Base-by-base conservation (phyloP, 1,140 invertebrate species). In the Ceratoteleas bidentatus region DNA sequence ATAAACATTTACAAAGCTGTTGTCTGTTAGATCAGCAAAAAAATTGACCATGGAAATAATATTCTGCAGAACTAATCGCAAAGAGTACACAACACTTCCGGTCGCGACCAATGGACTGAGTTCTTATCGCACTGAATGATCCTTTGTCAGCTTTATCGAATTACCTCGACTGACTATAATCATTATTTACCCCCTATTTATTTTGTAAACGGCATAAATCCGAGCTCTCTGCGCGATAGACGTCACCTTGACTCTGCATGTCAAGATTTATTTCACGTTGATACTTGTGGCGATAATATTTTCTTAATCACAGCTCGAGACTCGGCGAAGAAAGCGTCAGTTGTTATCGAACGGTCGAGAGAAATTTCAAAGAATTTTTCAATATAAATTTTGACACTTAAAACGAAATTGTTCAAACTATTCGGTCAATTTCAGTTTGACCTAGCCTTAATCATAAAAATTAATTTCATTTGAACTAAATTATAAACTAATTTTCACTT, bases 161-260 rank as follows among this genome's bases (percentile, higher is more conserved):
- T 75, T 75, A 74, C 70, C 43, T 58, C 54, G 61, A 14, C 10
- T 58, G 45, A 16, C 45, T 16, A 65, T 74, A 58, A 58, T 74
- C 60, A 15, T 58, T 73, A 74, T 74, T 74, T 65, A 52, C 54
- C 53, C 43, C 13, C 15, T 50, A 52, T 58, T 65, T 58, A 58
- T 74, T 57, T 52, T 50, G 43, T 57, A 52, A 65, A 65, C 58
- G 24, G 52, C 52, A 65, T 47, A 57, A 64, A 73, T 64, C 52
- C 24, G n/a, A 14, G 68, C 7, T n/a, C 6, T 11, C 34, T 11
- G 15, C 14, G 10, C 15, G 66, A 70, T 70, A 70, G 54, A 45
- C 50, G 10, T 49, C 14, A 40, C 13, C 50, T 61, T 72, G 58
- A 32, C 57, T 40, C 24, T 15, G 34, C 45, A 34, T 70, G 14